These are phyloP conservation scores for Heliornis fulica DNA, from an alignment of 2,113 vertebrate species.

Conservation along the genomic window DNA sequence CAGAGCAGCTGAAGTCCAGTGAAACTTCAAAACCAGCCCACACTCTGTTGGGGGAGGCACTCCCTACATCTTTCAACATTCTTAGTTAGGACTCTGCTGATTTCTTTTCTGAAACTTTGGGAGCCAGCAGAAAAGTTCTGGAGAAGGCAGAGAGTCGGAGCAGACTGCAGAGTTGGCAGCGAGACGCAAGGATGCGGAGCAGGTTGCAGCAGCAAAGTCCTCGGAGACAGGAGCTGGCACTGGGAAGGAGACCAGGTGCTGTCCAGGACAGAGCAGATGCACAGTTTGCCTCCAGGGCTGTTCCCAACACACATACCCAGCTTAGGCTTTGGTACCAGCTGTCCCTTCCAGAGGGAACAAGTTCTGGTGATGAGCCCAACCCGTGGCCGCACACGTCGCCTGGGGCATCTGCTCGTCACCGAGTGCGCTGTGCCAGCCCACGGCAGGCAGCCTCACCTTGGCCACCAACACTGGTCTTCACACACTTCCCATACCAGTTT, in stretches of 20 bases:
- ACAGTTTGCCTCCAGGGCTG: background rate
- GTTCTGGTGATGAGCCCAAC: background rate
- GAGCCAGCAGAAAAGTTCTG: background rate
- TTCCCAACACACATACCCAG: background rate
- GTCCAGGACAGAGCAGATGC: background rate
- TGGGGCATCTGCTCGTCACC: background rate
- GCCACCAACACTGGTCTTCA: accelerated
- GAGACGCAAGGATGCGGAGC: background rate
- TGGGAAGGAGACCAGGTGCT: background rate
- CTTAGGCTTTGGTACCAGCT: background rate
- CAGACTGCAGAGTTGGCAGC: accelerated
- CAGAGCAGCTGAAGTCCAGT: background rate
- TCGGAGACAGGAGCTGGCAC: background rate
- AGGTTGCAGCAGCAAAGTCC: background rate
- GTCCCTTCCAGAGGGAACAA: background rate
- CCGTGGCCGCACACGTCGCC: background rate
- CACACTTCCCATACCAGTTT: background rate
- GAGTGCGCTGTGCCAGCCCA: accelerated
- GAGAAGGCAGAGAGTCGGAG: background rate
- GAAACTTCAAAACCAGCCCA: background rate
- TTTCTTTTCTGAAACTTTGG: background rate
- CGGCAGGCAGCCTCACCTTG: background rate
- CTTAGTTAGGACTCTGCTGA: background rate
- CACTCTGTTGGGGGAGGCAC: background rate
- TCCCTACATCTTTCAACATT: background rate